phyloP scores from a whole-genome alignment of 1,140 invertebrate genomes.

The Gonatopus flavifemur region DNA sequence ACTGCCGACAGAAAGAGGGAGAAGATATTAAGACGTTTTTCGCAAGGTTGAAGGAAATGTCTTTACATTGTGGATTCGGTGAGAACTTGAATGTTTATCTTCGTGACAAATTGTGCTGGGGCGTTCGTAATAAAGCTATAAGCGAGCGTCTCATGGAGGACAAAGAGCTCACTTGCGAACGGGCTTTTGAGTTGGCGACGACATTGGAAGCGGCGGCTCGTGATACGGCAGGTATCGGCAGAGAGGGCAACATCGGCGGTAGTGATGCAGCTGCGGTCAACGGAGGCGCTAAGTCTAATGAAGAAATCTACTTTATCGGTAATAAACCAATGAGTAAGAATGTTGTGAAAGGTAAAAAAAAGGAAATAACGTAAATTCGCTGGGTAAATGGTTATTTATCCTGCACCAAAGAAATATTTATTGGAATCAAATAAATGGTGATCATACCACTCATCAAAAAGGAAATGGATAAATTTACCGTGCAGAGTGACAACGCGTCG shows the following conservation, averaged over 20 bases:
- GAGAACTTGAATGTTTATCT: neutral
- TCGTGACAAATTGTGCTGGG: neutral
- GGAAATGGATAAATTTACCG: too few relatives aligned
- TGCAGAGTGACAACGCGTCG: too few relatives aligned
- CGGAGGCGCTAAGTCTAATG: too few relatives aligned
- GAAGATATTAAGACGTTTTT: neutral
- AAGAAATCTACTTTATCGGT: neutral
- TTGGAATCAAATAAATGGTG: too few relatives aligned
- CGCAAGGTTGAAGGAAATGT: neutral
- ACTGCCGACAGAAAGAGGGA: conserved; percentile 6
- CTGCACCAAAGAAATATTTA: too few relatives aligned
- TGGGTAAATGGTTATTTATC: too few relatives aligned
- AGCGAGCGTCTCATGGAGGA: neutral
- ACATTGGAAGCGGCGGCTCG: neutral
- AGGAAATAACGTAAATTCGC: too few relatives aligned
- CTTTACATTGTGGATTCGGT: neutral
- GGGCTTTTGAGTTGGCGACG: neutral
- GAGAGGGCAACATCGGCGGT: neutral
- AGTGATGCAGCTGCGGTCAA: too few relatives aligned
- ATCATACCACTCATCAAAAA: too few relatives aligned
- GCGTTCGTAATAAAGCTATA: neutral
- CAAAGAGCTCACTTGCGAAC: neutral
- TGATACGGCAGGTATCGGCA: neutral
- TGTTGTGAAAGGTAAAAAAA: neutral
- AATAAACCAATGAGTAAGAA: neutral